A percentile compares a stretch with the other conserved stretches of the same genome.
Conservation (phyloP, 2,797 vertebrate genomes). For the Gymnothorax javanicus region DNA sequence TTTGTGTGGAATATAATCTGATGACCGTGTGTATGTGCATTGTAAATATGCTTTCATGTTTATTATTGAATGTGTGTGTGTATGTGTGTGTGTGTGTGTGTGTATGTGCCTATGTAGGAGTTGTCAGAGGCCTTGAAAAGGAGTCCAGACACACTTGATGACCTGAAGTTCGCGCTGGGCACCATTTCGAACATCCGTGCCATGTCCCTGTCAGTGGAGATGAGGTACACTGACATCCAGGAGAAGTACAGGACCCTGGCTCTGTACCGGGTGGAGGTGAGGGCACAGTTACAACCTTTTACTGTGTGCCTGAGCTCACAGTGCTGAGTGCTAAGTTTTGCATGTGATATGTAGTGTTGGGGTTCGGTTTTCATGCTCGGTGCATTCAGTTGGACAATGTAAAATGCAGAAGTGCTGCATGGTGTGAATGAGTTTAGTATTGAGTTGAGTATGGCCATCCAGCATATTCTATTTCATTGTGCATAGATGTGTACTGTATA, state of each 20-base stretch:
- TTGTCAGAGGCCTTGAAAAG: conserved; percentile 72
- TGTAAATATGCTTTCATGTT: too few species aligned
- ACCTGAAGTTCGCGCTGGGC: conserved; percentile 83
- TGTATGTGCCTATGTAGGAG: conserved; percentile 62
- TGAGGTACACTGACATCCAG: conserved; percentile 78
- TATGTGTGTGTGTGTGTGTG: neutral
- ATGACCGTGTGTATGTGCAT: neutral
- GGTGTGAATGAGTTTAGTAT: neutral
- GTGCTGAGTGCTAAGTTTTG: too few species aligned
- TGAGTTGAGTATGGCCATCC: too few species aligned
- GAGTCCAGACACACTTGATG: conserved; percentile 77
- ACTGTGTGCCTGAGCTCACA: too few species aligned
- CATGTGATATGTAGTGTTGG: too few species aligned
- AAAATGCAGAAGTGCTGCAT: neutral
- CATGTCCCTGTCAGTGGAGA: conserved; percentile 82
- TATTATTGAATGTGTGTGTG: neutral
- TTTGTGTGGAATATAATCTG: neutral
- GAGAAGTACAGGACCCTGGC: conserved; percentile 88
- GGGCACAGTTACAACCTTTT: conserved; percentile 30
- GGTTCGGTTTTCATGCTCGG: too few species aligned
- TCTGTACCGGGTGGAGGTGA: conserved; percentile 82
- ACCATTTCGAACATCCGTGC: conserved; percentile 81
- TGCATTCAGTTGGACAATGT: too few species aligned
- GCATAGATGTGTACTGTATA: neutral
- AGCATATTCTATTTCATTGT: neutral